These are phyloP conservation scores for Acanthosepion pharaonis DNA, from an alignment of 2,888 invertebrate genomes.

Conservation along the genomic window DNA sequence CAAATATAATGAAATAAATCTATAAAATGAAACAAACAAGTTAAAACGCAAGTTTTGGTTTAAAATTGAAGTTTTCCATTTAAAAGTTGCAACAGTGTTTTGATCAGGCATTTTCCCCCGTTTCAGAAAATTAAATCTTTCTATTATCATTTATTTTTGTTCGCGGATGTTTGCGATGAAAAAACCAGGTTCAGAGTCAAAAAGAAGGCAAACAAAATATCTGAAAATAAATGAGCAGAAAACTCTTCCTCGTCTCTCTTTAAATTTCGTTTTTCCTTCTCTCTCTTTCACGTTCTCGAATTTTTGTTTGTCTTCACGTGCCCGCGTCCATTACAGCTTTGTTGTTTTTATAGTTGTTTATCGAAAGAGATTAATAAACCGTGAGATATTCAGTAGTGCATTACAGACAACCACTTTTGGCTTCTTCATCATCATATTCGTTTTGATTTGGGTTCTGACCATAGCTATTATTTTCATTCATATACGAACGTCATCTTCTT, in stretches of 20 bases:
- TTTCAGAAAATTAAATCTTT: too few relatives aligned
- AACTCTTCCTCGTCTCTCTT: background rate
- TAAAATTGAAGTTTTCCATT: background rate
- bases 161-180: too few relatives aligned
- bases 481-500: too few relatives aligned
- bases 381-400: background rate
- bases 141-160: background rate
- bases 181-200: too few relatives aligned
- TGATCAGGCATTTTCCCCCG: background rate
- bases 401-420: background rate
- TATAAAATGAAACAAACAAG: background rate
- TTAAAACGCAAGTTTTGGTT: background rate
- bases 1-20: background rate
- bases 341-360: too few relatives aligned
- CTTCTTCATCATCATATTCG: too few relatives aligned
- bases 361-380: too few relatives aligned
- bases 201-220: background rate
- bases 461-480: too few relatives aligned
- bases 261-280: accelerated
- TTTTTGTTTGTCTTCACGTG: too few relatives aligned
- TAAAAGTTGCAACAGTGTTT: background rate
- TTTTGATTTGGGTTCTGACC: too few relatives aligned
- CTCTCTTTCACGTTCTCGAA: background rate
- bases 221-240: background rate
- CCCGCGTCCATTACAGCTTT: too few relatives aligned